These are phyloP conservation scores for Coelopa pilipes DNA, from an alignment of 2,888 invertebrate species.

Conservation along the genomic window DNA sequence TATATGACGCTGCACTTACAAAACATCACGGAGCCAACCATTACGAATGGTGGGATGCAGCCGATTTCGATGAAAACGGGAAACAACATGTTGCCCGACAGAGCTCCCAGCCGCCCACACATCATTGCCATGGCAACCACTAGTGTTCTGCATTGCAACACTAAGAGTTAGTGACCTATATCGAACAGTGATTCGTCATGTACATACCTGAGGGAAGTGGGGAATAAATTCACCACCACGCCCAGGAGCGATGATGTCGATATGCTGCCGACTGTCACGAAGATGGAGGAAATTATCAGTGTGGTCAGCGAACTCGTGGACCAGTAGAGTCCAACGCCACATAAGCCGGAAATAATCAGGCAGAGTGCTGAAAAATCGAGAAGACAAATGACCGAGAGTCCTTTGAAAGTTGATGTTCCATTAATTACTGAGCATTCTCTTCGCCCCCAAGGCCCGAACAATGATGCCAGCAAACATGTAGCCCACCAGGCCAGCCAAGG, in stretches of 20 bases:
- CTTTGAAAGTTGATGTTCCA: neutral
- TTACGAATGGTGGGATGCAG: conserved; percentile 78
- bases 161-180: neutral
- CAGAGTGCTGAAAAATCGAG: conserved; percentile 59
- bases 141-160: conserved; percentile 71
- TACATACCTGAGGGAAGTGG: conserved; percentile 61
- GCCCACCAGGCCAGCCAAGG: conserved; percentile 72
- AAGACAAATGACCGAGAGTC: neutral
- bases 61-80: conserved; percentile 76
- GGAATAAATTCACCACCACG: conserved; percentile 59
- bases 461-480: conserved; percentile 73
- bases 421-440: conserved; percentile 69
- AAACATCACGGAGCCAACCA: conserved; percentile 73
- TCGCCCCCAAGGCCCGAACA: conserved; percentile 70
- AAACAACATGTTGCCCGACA: conserved; percentile 77
- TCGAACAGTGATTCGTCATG: neutral
- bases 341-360: conserved; percentile 67
- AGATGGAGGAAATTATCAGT: conserved; percentile 70
- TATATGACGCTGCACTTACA: conserved; percentile 66
- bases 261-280: conserved; percentile 64
- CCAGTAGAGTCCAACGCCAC: conserved; percentile 71
- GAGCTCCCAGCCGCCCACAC: conserved; percentile 77
- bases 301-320: conserved; percentile 70
- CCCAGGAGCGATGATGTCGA: conserved; percentile 61
- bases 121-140: conserved; percentile 78